Conservation (phyloP, 2,888 invertebrate species). For the Actias luna region DNA sequence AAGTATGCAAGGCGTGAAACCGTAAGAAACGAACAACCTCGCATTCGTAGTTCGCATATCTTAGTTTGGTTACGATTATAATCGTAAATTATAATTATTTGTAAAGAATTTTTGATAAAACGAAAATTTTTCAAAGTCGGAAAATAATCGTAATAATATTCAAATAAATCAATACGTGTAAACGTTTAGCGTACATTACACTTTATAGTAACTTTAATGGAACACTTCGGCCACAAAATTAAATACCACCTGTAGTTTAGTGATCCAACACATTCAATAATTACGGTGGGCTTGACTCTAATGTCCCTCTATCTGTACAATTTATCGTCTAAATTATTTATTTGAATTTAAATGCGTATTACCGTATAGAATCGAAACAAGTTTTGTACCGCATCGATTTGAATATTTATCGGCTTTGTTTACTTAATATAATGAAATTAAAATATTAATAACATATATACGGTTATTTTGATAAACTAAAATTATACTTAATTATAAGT, state of each 20-base stretch:
- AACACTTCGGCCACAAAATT: conserved; percentile 46
- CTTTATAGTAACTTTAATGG: conserved; percentile 22
- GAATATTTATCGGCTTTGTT: conserved; percentile 53
- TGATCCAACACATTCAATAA: conserved; percentile 50
- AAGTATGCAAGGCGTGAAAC: not conserved
- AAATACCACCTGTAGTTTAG: conserved; percentile 69
- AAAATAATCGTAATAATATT: not conserved
- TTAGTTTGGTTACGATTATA: too few species aligned
- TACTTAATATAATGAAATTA: conserved; percentile 58
- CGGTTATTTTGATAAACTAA: conserved; percentile 14
- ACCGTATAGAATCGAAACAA: conserved; percentile 37
- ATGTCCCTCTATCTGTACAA: conserved; percentile 56
- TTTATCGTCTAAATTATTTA: conserved; percentile 58
- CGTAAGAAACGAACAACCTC: too few species aligned
- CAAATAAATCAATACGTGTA: conserved; percentile 12
- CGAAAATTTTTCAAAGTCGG: not conserved
- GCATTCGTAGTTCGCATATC: too few species aligned
- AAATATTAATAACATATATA: conserved; percentile 26
- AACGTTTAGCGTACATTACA: conserved; percentile 15
- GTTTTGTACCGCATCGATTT: conserved; percentile 45
- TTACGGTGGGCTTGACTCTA: conserved; percentile 61
- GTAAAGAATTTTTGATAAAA: not conserved
- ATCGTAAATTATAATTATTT: too few species aligned
- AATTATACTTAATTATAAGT: conserved; percentile 31
- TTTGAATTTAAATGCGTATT: conserved; percentile 49